phyloP scores from a whole-genome alignment of 2,113 vertebrate genomes.

The Oceanodroma tethys region DNA sequence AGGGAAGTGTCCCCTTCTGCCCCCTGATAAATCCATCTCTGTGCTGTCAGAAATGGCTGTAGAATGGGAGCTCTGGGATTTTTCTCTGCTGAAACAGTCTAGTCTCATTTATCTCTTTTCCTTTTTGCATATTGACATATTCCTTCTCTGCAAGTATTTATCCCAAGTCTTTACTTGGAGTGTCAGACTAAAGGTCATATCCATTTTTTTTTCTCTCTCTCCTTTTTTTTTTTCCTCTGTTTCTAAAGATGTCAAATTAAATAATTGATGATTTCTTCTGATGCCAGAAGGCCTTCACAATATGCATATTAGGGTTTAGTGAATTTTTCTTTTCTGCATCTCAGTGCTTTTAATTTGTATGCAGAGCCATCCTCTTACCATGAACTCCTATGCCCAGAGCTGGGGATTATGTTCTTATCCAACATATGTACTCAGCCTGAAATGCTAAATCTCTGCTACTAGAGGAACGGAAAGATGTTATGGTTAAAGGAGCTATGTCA shows the following conservation, averaged over 20 bases:
- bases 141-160: background rate
- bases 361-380: conserved; percentile 25
- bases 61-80: background rate
- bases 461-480: conserved; percentile 21
- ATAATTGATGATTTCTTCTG: background rate
- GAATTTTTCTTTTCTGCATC: background rate
- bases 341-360: conserved; percentile 35
- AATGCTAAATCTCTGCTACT: conserved; percentile 52
- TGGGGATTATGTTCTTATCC: conserved; percentile 61
- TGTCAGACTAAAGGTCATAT: background rate
- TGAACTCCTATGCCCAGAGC: conserved; percentile 35
- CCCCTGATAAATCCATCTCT: background rate
- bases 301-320: conserved; percentile 30
- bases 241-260: conserved; percentile 29
- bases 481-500: conserved; percentile 25
- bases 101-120: background rate
- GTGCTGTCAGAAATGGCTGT: background rate
- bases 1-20: background rate
- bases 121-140: background rate
- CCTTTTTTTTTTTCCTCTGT: background rate
- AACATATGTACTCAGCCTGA: conserved; percentile 50
- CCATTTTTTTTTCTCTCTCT: background rate
- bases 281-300: conserved; percentile 14
- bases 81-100: background rate
- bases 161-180: background rate